Evolutionary conservation across 1,140 invertebrate genomes (phyloP).

Genomic region (Aphidius ervi): DNA sequence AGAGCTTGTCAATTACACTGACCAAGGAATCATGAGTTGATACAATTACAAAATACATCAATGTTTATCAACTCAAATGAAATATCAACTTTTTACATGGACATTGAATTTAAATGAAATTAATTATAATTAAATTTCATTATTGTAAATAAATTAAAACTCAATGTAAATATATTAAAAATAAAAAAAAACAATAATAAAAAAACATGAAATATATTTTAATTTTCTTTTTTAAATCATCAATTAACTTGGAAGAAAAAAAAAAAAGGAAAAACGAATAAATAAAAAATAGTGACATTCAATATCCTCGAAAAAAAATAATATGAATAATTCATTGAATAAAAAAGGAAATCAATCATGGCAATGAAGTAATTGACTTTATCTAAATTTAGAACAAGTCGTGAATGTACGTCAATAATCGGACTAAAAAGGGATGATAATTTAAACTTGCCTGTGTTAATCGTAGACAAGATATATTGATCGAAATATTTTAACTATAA

Average conservation of each 20-base stretch:
- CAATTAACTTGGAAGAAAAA: no score
- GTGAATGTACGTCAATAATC: slow-evolving; percentile 10
- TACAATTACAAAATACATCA: not conserved
- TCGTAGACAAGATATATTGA: not conserved
- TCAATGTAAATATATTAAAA: not conserved
- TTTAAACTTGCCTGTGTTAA: not conserved
- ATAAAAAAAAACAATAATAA: no score
- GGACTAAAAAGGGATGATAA: slow-evolving; percentile 13
- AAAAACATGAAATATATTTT: no score
- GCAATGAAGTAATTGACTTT: slow-evolving; percentile 15
- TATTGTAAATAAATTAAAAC: not conserved
- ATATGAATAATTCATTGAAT: not conserved
- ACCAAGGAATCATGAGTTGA: slow-evolving; percentile 21
- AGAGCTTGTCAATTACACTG: slow-evolving; percentile 84
- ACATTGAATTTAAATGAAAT: slow-evolving; percentile 24
- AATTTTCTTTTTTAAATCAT: no score
- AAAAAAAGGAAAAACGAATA: no score
- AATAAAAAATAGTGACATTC: no score
- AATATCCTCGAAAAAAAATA: no score
- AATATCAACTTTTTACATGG: slow-evolving; percentile 21
- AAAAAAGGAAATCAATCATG: slow-evolving; percentile 7
- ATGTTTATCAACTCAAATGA: slow-evolving; percentile 4
- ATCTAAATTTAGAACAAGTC: slow-evolving; percentile 19
- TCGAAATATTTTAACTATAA: no score
- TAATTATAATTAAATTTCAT: slow-evolving; percentile 14